A percentile compares a stretch with the other conserved stretches of the same genome.
These are phyloP conservation scores for Bombyx huttoni DNA, from an alignment of 2,888 invertebrate species.

Conservation along the genomic window DNA sequence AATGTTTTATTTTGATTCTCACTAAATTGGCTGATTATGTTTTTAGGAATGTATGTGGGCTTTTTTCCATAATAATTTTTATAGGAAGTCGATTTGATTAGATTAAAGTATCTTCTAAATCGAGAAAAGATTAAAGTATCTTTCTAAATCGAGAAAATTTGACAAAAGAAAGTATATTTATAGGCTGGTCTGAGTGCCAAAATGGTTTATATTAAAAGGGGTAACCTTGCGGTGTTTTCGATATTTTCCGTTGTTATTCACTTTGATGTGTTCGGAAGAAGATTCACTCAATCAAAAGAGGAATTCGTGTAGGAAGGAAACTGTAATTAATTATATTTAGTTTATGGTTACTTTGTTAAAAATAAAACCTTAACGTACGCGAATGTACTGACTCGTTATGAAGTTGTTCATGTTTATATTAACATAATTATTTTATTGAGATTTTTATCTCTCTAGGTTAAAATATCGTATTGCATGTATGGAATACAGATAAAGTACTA, in stretches of 20 bases:
- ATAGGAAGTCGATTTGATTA: not conserved
- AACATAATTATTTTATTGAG: constrained; percentile 35
- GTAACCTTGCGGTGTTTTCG: not conserved
- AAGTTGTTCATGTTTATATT: constrained; percentile 25
- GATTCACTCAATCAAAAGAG: not conserved
- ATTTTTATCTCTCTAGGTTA: constrained; percentile 61
- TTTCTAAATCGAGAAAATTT: no score
- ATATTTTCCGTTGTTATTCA: not conserved
- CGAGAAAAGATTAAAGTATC: not conserved
- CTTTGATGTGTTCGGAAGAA: not conserved
- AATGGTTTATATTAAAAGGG: not conserved
- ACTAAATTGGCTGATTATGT: no score
- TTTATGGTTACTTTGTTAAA: constrained; percentile 25
- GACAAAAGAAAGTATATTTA: no score
- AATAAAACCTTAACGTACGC: constrained; percentile 11
- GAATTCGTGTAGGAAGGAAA: constrained; percentile 18
- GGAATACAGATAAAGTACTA: not conserved
- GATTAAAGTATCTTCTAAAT: not conserved
- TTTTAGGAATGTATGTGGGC: no score
- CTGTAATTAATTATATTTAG: constrained; percentile 18
- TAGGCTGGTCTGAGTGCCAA: no score
- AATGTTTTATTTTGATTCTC: no score
- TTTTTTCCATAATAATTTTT: no score
- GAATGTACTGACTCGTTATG: constrained; percentile 28
- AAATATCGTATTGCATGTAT: constrained; percentile 16